Evolutionary conservation across 2,888 invertebrate genomes (phyloP).

Genomic region (Cyclophora albipunctata): DNA sequence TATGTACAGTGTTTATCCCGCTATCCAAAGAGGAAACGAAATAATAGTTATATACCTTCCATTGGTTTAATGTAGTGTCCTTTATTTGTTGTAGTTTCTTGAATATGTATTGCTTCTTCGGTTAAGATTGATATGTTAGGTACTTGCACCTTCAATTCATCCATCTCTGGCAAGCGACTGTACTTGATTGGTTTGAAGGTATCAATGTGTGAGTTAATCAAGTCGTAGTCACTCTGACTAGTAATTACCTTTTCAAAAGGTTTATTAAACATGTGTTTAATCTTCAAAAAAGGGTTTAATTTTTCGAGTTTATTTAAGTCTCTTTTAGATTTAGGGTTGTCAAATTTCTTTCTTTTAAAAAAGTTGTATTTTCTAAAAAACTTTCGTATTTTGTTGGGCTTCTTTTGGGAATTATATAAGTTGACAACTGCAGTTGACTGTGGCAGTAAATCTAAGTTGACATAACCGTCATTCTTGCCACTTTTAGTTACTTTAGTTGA

Average conservation of each 20-base stretch:
- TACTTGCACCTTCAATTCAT: conserved; percentile 34
- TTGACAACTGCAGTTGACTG: conserved; percentile 33
- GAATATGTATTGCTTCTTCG: no score
- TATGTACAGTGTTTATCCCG: no score
- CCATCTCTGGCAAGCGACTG: conserved; percentile 19
- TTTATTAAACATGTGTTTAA: conserved; percentile 33
- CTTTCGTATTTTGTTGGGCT: conserved; percentile 15
- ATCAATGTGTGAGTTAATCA: conserved; percentile 20
- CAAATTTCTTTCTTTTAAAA: conserved; percentile 16
- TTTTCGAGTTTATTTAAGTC: conserved; percentile 25
- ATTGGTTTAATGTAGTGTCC: no score
- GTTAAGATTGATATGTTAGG: conserved; percentile 28
- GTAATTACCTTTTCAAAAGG: no score
- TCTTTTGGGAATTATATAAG: conserved; percentile 14
- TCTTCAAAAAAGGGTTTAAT: conserved; percentile 37
- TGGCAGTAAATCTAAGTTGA: conserved; percentile 32
- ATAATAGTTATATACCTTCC: no score
- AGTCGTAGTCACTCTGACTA: conserved; percentile 26
- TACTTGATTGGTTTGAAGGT: conserved; percentile 26
- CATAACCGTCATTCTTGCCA: conserved; percentile 26
- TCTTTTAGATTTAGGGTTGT: conserved; percentile 15
- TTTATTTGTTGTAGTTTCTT: no score
- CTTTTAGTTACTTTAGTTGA: not conserved
- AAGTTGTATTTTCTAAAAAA: conserved; percentile 28
- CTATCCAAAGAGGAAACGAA: no score